Conservation (phyloP, 2,888 invertebrate genomes). For the Eupithecia pulchellata region DNA sequence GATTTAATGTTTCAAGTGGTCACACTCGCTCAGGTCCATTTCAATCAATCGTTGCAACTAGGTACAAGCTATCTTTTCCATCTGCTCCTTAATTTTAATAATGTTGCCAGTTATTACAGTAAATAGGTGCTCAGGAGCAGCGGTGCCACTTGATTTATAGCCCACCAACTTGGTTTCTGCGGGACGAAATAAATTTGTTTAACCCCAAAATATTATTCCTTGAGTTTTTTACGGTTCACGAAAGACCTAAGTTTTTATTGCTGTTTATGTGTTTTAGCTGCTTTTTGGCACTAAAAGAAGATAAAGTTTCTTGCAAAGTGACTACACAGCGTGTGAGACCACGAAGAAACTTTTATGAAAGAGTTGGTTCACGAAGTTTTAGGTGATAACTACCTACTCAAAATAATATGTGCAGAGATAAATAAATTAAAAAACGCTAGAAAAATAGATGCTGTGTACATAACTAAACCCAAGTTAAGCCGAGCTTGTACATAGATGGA, state of each 20-base stretch:
- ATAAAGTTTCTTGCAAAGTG: not conserved
- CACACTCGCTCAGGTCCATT: not conserved
- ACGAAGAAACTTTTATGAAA: not conserved
- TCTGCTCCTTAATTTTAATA: slow-evolving; percentile 62
- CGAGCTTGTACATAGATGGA: too few relatives aligned
- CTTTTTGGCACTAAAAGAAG: not conserved
- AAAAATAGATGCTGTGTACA: too few relatives aligned
- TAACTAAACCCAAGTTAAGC: too few relatives aligned
- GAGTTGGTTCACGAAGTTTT: not conserved
- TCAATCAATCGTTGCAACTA: slow-evolving; percentile 35
- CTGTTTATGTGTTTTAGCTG: slow-evolving; percentile 12
- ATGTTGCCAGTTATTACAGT: slow-evolving; percentile 68
- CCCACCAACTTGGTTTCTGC: slow-evolving; percentile 30
- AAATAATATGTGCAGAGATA: not conserved
- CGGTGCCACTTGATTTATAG: slow-evolving; percentile 65
- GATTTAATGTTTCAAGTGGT: not conserved
- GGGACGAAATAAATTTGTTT: slow-evolving; percentile 38
- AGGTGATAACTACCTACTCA: not conserved
- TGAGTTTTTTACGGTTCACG: slow-evolving; percentile 31
- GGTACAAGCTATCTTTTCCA: slow-evolving; percentile 49
- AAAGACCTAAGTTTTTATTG: slow-evolving; percentile 29
- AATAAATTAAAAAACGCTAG: not conserved
- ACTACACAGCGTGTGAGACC: not conserved
- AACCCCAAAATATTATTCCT: slow-evolving; percentile 36
- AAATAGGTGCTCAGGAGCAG: slow-evolving; percentile 71